phyloP scores from a whole-genome alignment of 2,888 invertebrate species.

The Drosophila rubida region DNA sequence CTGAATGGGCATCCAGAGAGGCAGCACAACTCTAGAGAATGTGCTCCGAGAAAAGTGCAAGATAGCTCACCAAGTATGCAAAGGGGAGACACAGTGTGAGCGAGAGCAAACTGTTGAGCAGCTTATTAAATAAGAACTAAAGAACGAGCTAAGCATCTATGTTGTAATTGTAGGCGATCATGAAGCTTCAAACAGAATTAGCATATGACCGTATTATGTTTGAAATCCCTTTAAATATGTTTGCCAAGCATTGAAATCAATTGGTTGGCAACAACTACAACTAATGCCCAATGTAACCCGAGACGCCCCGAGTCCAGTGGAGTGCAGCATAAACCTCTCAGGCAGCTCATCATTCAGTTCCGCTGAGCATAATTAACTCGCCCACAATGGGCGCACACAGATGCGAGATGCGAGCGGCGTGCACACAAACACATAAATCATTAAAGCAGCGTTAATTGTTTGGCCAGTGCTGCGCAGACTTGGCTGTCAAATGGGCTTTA shows the following conservation, averaged over 20 bases:
- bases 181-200: not conserved
- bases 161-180: too few relatives aligned
- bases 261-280: constrained; percentile 11
- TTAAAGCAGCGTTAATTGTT: constrained; percentile 77
- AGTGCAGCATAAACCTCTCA: constrained; percentile 51
- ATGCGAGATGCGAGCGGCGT: too few relatives aligned
- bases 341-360: constrained; percentile 61
- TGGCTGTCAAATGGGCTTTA: constrained; percentile 73
- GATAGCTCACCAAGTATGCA: not conserved
- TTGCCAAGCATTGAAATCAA: constrained; percentile 17
- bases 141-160: not conserved
- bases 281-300: constrained; percentile 29
- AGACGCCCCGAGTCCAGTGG: constrained; percentile 6
- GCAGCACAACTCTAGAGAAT: constrained; percentile 38
- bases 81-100: not conserved
- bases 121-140: constrained; percentile 4
- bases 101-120: not conserved
- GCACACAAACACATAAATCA: constrained; percentile 62
- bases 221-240: constrained; percentile 2
- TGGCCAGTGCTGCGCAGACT: constrained; percentile 55
- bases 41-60: too few relatives aligned
- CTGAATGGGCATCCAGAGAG: constrained; percentile 48
- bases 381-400: constrained; percentile 23
- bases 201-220: not conserved
- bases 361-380: constrained; percentile 57